A percentile compares a stretch with the other conserved stretches of the same genome.
Evolutionary conservation across 2,113 vertebrate species (phyloP).

Genomic region (Stictonetta naevosa): DNA sequence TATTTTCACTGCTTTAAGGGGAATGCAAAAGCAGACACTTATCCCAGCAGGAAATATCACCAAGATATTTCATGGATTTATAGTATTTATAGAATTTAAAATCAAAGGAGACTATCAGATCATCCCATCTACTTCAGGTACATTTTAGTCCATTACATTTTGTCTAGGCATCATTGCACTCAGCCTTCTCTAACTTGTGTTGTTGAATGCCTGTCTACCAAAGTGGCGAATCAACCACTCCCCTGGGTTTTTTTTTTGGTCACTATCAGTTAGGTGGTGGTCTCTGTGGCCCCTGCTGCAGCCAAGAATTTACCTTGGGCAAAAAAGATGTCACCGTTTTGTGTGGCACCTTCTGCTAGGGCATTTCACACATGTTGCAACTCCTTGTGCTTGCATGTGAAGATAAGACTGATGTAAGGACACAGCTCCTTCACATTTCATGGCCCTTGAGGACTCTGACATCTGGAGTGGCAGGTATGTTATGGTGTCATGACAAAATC

Average conservation of each 20-base stretch:
- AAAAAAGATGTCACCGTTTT: background rate
- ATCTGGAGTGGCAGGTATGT: background rate
- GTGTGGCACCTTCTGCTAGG: background rate
- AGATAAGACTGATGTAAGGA: background rate
- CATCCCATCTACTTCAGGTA: background rate
- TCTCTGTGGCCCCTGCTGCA: background rate
- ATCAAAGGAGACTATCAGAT: background rate
- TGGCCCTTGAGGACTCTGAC: background rate
- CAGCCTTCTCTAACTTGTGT: background rate
- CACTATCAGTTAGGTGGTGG: background rate
- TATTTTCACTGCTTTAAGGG: background rate
- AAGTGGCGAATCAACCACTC: background rate
- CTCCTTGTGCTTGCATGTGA: background rate
- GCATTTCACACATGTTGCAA: background rate
- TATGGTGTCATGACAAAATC: background rate
- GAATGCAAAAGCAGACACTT: background rate
- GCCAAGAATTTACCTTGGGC: background rate
- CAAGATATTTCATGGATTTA: background rate
- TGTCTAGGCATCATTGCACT: background rate
- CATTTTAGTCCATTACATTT: background rate
- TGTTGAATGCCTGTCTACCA: background rate
- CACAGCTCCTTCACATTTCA: background rate
- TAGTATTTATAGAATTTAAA: slow-evolving; percentile 7
- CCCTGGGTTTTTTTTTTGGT: background rate
- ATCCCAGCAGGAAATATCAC: background rate